Conservation (phyloP, 1,140 invertebrate species). For the Phortica variegata region DNA sequence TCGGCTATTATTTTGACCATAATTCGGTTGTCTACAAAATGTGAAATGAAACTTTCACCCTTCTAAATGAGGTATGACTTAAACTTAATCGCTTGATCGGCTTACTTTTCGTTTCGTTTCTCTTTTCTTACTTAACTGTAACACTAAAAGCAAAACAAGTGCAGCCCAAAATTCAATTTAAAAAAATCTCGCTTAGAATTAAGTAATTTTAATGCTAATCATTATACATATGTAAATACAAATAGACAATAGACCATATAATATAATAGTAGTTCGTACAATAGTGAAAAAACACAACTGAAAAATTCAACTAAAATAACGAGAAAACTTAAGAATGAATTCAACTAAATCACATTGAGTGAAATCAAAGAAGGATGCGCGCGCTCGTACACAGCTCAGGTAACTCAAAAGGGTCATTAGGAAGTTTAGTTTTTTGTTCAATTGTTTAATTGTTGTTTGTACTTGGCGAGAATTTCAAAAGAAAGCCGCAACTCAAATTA, state of each 20-base stretch:
- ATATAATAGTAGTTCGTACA: slow-evolving; percentile 7
- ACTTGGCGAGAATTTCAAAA: slow-evolving; percentile 52
- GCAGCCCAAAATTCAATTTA: no score
- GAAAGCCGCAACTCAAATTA: no score
- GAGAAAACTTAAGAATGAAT: slow-evolving; percentile 10
- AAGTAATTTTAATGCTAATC: slow-evolving; percentile 2
- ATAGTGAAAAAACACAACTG: slow-evolving; percentile 24
- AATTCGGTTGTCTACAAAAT: slow-evolving; percentile 32
- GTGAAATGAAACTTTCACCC: no score
- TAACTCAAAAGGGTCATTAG: slow-evolving; percentile 32
- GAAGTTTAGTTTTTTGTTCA: slow-evolving; percentile 15
- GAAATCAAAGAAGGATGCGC: slow-evolving; percentile 11
- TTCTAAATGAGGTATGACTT: no score
- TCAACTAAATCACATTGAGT: slow-evolving; percentile 11
- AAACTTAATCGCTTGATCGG: no score
- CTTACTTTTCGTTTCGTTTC: no score
- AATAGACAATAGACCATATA: slow-evolving; percentile 33
- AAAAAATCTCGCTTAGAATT: no score
- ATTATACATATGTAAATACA: slow-evolving; percentile 30
- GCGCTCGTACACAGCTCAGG: slow-evolving; percentile 15
- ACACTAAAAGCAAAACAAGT: no score
- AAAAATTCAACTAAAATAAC: slow-evolving; percentile 16
- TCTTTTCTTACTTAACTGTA: no score
- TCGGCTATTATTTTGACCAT: no score
- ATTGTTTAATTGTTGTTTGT: slow-evolving; percentile 30